A percentile compares a stretch with the other conserved stretches of the same genome.
Conservation (phyloP, 2,113 vertebrate species). For the Spizaetus ornatus region DNA sequence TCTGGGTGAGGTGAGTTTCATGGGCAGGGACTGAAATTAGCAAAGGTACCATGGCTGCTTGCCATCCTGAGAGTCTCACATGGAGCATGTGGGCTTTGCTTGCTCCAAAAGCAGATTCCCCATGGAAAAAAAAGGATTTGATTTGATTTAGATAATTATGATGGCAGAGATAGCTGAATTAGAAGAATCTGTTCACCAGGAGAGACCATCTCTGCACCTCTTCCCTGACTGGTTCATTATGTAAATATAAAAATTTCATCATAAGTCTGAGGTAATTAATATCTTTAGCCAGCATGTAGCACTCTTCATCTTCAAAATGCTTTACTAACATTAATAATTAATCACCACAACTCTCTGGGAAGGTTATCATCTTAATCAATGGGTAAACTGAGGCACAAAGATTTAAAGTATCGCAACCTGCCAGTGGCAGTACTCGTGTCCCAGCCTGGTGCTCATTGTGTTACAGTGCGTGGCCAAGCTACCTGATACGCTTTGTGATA, state of each 20-base stretch:
- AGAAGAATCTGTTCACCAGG: neutral
- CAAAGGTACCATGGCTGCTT: conserved; percentile 59
- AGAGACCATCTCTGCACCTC: conserved; percentile 22
- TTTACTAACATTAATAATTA: conserved; percentile 14
- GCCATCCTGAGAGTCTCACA: conserved; percentile 64
- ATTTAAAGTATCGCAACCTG: neutral
- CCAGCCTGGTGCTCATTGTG: neutral
- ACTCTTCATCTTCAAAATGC: neutral
- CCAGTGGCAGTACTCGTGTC: neutral
- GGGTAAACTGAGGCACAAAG: conserved; percentile 6
- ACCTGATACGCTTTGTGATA: neutral
- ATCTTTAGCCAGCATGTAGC: conserved; percentile 19
- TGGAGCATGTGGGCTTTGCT: neutral
- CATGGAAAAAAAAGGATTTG: neutral
- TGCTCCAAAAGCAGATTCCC: neutral
- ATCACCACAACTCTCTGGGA: conserved; percentile 16
- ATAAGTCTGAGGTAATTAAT: conserved; percentile 21
- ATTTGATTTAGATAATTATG: neutral
- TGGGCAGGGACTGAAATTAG: conserved; percentile 75
- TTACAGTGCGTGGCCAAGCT: neutral
- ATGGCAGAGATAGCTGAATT: neutral
- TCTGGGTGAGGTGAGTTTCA: conserved; percentile 85
- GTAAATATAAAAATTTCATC: conserved; percentile 23
- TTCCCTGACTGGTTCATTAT: neutral
- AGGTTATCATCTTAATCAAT: conserved; percentile 2